A percentile compares a stretch with the other conserved stretches of the same genome.
Evolutionary conservation across 2,797 vertebrate genomes (phyloP).

Genomic region (Fundulus diaphanus): DNA sequence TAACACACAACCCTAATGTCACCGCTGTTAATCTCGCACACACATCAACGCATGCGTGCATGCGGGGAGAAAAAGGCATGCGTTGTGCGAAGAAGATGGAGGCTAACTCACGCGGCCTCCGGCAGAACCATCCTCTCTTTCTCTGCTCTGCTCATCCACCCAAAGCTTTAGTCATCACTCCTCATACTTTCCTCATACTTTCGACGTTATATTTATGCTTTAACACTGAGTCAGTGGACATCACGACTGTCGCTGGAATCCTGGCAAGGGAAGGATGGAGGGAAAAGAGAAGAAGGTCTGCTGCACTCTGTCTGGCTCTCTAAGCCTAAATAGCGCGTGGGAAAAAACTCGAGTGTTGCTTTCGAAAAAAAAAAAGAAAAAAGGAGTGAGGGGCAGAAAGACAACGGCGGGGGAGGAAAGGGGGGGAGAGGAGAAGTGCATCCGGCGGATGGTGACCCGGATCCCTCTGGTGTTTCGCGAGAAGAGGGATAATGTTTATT

Average conservation of each 20-base stretch:
- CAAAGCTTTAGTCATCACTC: constrained; percentile 77
- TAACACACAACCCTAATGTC: constrained; percentile 73
- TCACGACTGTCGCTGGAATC: constrained; percentile 59
- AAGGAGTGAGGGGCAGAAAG: constrained; percentile 35
- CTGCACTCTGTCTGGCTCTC: constrained; percentile 9
- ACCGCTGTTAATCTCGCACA: constrained; percentile 58
- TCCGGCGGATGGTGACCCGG: constrained; percentile 62
- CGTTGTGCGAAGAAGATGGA: constrained; percentile 15
- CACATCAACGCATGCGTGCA: constrained; percentile 9
- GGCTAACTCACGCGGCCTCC: constrained; percentile 61
- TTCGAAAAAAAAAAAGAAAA: constrained; percentile 28
- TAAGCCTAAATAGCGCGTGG: constrained; percentile 43
- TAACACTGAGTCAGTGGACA: constrained; percentile 67
- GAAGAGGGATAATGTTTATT: constrained; percentile 70
- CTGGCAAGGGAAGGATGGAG: constrained; percentile 24
- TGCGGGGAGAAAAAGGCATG: constrained; percentile 42
- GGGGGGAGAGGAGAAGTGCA: constrained; percentile 62
- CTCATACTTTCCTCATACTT: constrained; percentile 73
- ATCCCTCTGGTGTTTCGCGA: constrained; percentile 54
- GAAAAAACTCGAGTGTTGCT: constrained; percentile 59
- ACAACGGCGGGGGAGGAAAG: constrained; percentile 17
- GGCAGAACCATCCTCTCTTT: constrained; percentile 53
- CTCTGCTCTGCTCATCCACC: constrained; percentile 52
- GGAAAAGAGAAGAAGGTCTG: constrained; percentile 10
- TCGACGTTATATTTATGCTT: constrained; percentile 65